phyloP scores from a whole-genome alignment of 37 sponge, comb jelly and placozoan species.

The Haliclona indistincta region DNA sequence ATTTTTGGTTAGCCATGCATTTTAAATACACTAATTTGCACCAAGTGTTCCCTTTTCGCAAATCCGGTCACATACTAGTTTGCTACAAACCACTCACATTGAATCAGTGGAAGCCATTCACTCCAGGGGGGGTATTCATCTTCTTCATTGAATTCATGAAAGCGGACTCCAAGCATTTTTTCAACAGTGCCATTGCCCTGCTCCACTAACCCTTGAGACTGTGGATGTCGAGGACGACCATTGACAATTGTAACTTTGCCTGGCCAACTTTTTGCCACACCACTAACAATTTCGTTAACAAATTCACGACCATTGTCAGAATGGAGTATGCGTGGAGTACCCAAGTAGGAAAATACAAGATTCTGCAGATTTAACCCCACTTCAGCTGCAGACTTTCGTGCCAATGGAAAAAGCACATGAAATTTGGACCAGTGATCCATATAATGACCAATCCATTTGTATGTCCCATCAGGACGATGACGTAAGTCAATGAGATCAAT shows the following conservation, averaged over 20 bases:
- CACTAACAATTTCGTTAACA: slow-evolving; percentile 9
- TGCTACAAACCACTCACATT: background rate
- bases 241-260: slow-evolving; percentile 34
- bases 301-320: slow-evolving; percentile 28
- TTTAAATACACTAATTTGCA: background rate
- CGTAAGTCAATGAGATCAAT: slow-evolving; percentile 36
- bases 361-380: slow-evolving; percentile 17
- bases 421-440: slow-evolving; percentile 42
- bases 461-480: slow-evolving; percentile 30
- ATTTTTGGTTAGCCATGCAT: no score
- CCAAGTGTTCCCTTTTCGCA: no score
- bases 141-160: slow-evolving; percentile 20
- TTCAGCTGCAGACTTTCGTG: slow-evolving; percentile 25
- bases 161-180: slow-evolving; percentile 24
- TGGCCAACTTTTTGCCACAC: slow-evolving; percentile 14
- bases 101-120: slow-evolving; percentile 18
- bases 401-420: slow-evolving; percentile 15
- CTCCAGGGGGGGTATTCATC: background rate
- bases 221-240: slow-evolving; percentile 41
- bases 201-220: slow-evolving; percentile 9
- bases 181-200: slow-evolving; percentile 41
- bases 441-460: slow-evolving; percentile 38
- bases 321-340: slow-evolving; percentile 8
- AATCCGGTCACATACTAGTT: background rate
- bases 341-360: slow-evolving; percentile 10